Conservation (phyloP, 2,797 vertebrate species). For the Lithobates sylvaticus region DNA sequence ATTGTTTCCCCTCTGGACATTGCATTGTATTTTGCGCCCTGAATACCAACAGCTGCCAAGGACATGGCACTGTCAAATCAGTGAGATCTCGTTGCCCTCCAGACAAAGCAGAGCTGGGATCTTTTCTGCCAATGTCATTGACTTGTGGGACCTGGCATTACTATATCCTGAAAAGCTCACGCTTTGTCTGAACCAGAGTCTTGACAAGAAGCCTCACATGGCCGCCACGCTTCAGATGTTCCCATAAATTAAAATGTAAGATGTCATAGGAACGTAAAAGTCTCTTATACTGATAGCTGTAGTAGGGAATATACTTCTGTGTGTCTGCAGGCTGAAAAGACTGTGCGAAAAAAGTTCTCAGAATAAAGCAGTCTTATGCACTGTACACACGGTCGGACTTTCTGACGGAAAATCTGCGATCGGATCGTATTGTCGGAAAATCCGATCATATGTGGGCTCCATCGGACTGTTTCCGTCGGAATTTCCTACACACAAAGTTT, state of each 20-base stretch:
- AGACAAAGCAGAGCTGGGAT: slow-evolving; percentile 7
- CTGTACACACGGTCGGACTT: background rate
- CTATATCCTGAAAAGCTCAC: slow-evolving; percentile 18
- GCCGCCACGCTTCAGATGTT: background rate
- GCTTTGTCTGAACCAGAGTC: slow-evolving; percentile 22
- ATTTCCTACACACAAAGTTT: no score
- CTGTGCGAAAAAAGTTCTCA: background rate
- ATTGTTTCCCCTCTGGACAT: slow-evolving; percentile 46
- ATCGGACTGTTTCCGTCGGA: no score
- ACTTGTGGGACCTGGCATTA: slow-evolving; percentile 41
- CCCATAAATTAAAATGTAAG: slow-evolving; percentile 23
- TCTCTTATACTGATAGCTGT: background rate
- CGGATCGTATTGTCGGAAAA: no score
- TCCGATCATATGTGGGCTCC: no score
- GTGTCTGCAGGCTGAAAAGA: background rate
- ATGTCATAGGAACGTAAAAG: slow-evolving; percentile 11
- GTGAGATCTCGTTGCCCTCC: slow-evolving; percentile 26
- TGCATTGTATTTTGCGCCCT: slow-evolving; percentile 56
- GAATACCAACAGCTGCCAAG: slow-evolving; percentile 59
- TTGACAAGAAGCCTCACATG: slow-evolving; percentile 21
- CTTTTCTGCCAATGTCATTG: slow-evolving; percentile 41
- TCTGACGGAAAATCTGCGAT: no score
- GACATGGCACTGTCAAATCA: slow-evolving; percentile 52
- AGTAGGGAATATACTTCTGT: background rate
- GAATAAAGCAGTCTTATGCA: background rate